Conservation (phyloP, 2,113 vertebrate genomes). For the Campylomormyrus tamandua region DNA sequence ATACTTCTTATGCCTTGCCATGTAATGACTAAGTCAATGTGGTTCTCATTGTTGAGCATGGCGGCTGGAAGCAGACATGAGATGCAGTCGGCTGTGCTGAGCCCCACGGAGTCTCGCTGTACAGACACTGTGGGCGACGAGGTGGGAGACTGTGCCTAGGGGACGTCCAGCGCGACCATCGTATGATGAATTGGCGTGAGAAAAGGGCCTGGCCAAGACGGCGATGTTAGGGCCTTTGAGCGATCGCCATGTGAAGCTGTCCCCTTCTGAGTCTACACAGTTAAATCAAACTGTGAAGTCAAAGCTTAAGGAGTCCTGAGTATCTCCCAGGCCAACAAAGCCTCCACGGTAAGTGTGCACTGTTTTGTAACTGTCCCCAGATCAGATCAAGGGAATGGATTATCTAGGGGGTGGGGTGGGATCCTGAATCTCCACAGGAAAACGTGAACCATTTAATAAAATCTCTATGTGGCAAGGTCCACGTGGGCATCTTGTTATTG, state of each 20-base stretch:
- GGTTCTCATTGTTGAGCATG: slow-evolving; percentile 8
- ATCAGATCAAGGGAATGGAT: slow-evolving; percentile 30
- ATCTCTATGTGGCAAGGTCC: slow-evolving; percentile 1
- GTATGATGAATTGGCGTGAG: background rate
- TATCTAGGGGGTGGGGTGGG: slow-evolving; percentile 24
- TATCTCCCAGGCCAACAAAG: slow-evolving; percentile 30
- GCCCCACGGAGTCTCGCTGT: background rate
- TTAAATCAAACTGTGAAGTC: slow-evolving; percentile 41
- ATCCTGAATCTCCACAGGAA: slow-evolving; percentile 13
- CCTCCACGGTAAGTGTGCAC: slow-evolving; percentile 21
- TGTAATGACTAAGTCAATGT: slow-evolving; percentile 3
- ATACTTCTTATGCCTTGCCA: background rate
- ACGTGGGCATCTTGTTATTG: slow-evolving; percentile 36
- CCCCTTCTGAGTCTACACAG: slow-evolving; percentile 30
- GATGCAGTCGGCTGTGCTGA: background rate
- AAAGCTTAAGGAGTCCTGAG: slow-evolving; percentile 31
- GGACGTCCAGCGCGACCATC: background rate
- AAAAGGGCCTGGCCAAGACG: background rate
- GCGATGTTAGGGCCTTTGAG: slow-evolving; percentile 8
- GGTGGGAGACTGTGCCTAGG: background rate
- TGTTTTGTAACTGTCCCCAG: slow-evolving; percentile 41
- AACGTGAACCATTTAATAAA: slow-evolving; percentile 9
- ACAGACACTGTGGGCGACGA: background rate
- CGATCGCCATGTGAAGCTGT: slow-evolving; percentile 20
- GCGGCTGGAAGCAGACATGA: background rate